Base-by-base conservation (phyloP, 1,140 invertebrate genomes). In the Pachyrhynchus sulphureomaculatus region DNA sequence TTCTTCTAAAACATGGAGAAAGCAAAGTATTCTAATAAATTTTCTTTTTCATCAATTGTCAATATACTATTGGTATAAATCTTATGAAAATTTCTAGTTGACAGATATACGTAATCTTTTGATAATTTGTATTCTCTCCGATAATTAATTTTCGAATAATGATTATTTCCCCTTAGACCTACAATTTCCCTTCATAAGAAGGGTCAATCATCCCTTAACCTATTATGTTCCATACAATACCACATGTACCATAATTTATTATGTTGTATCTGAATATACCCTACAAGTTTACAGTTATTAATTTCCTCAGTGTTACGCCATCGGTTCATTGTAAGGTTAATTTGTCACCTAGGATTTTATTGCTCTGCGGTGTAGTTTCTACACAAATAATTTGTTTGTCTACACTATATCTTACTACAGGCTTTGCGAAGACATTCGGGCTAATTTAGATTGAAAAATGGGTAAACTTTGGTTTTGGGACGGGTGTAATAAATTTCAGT, bases 371-470 rank as follows among this genome's bases (percentile, higher is more conserved):
- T 20, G 34, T 51, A 49, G 21, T 51, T 21, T 37, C 15, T 26
- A 59, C 56, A 51, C 34, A 42, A 59, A 48, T 36, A 51, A 59
- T 59, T 59, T 42, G 56, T 49, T 51, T 26, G 56, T 48, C 32
- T 26, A 23, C 26, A 34, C 29, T 37, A 20, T n/a, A 20, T 23
- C 20, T 18, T 21, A 44, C 17, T 15, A 44, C 55, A 17, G 34
- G 34, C 32, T 61, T 36, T 26, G 18, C 58, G 49, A 47, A 52
- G 58, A 61, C 58, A 52, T 53, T 61, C 45, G 15, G 17, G 49
- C 49, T 61, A 53, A 53, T 53, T 53, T 61, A 53, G 29, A 61
- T 53, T 61, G 58, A 61, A 61, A 61, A 61, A 61, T 53, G 58
- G 41, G 13, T 36, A 53, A 61, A 61, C 48, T 61, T 61, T 61